Conservation (phyloP, 2,113 vertebrate species). For the Percopsis transmontana region DNA sequence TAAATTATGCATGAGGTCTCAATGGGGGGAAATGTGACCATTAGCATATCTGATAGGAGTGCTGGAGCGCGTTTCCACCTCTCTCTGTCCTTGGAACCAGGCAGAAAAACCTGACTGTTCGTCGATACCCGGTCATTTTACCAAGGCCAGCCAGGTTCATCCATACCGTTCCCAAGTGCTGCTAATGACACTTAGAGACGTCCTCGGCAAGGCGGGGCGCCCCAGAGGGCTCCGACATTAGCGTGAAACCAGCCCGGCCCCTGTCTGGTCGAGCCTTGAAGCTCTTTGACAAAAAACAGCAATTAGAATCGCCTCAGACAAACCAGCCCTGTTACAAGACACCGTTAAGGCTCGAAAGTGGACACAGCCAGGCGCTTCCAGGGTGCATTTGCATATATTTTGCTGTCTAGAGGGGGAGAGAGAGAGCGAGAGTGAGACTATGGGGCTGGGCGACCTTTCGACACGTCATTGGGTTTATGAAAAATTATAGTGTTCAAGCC, state of each 20-base stretch:
- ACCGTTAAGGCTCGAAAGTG: constrained; percentile 54
- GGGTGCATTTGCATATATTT: constrained; percentile 66
- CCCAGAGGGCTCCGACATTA: constrained; percentile 60
- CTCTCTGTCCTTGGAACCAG: constrained; percentile 74
- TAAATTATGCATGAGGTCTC: constrained; percentile 82
- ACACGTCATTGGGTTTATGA: constrained; percentile 60
- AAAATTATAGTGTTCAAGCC: constrained; percentile 57
- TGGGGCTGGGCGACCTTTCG: constrained; percentile 67
- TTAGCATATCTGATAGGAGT: constrained; percentile 81
- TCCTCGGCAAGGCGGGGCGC: constrained; percentile 44
- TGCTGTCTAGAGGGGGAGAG: constrained; percentile 48
- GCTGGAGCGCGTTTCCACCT: constrained; percentile 67
- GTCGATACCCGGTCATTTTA: constrained; percentile 80
- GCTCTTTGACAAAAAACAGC: constrained; percentile 55
- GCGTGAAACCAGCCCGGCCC: constrained; percentile 66
- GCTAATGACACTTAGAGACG: constrained; percentile 70
- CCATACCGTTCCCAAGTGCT: constrained; percentile 50
- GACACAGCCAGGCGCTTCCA: constrained; percentile 44
- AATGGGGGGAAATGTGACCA: constrained; percentile 73
- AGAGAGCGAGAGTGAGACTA: constrained; percentile 31
- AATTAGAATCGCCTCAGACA: constrained; percentile 71
- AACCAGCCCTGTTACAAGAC: constrained; percentile 62
- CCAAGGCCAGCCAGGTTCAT: constrained; percentile 62
- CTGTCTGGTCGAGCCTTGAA: constrained; percentile 65
- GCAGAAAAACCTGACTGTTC: constrained; percentile 73